These are phyloP conservation scores for Metopia argyrocephala DNA, from an alignment of 2,888 invertebrate genomes.

Conservation along the genomic window DNA sequence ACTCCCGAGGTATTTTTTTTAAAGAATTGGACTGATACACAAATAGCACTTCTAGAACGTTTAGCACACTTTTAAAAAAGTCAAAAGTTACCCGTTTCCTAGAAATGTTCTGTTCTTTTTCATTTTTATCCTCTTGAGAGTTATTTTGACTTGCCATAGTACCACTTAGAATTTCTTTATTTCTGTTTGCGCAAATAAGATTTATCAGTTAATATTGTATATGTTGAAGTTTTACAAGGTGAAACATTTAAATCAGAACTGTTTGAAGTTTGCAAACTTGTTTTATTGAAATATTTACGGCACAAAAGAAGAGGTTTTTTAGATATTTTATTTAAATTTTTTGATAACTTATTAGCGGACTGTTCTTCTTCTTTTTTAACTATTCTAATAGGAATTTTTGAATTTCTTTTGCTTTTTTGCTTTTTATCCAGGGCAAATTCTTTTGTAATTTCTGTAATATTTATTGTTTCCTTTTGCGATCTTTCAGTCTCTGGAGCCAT, in stretches of 20 bases:
- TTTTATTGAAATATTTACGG: background rate
- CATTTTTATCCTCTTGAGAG: background rate
- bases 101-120: conserved; percentile 12
- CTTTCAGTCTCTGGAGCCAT: background rate
- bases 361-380: no score
- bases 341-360: no score
- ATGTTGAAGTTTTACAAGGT: background rate
- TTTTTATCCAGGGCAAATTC: background rate
- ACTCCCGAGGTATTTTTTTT: no score
- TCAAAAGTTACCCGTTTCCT: conserved; percentile 53
- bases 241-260: background rate
- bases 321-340: no score
- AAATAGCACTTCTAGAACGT: no score
- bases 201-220: background rate
- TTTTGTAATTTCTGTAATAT: background rate
- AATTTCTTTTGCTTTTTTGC: background rate
- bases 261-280: background rate
- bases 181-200: background rate
- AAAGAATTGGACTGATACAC: no score
- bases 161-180: no score
- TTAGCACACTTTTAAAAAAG: background rate
- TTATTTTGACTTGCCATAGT: conserved; percentile 30
- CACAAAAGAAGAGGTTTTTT: no score
- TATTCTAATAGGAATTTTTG: conserved; percentile 4
- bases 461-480: background rate